Conservation (phyloP, 1,140 invertebrate genomes). For the Teleogryllus occipitalis region DNA sequence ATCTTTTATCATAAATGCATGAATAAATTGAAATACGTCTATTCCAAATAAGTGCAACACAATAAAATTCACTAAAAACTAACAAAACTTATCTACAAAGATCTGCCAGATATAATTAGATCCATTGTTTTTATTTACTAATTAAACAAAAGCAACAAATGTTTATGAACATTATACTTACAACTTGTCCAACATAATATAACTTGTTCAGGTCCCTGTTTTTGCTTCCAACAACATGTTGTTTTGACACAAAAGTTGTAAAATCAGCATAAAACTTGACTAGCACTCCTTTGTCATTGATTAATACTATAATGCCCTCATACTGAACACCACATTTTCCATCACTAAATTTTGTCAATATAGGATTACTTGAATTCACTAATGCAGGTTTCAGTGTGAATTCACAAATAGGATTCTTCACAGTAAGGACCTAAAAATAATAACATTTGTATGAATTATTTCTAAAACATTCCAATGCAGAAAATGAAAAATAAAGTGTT, state of each 20-base stretch:
- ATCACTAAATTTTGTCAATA: conserved; percentile 11
- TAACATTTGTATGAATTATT: background rate
- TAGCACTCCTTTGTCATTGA: conserved; percentile 13
- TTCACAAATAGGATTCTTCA: conserved; percentile 6
- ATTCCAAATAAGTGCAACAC: too few species aligned
- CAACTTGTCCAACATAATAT: conserved; percentile 8
- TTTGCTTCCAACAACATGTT: too few species aligned
- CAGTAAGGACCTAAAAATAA: conserved; percentile 11
- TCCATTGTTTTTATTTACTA: too few species aligned
- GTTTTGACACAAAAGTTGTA: background rate
- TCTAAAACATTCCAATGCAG: too few species aligned
- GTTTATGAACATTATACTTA: background rate
- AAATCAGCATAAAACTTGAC: conserved; percentile 18
- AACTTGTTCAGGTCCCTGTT: background rate
- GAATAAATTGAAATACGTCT: too few species aligned
- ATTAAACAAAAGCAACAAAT: too few species aligned
- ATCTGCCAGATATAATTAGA: too few species aligned
- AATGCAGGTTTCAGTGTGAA: conserved; percentile 19
- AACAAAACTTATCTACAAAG: too few species aligned
- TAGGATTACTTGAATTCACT: conserved; percentile 7
- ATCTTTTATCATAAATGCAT: too few species aligned
- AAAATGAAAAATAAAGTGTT: too few species aligned
- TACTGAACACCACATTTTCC: background rate
- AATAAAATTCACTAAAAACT: too few species aligned
- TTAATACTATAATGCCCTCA: conserved; percentile 11